phyloP scores from a whole-genome alignment of 2,113 vertebrate genomes.

The Natator depressus region DNA sequence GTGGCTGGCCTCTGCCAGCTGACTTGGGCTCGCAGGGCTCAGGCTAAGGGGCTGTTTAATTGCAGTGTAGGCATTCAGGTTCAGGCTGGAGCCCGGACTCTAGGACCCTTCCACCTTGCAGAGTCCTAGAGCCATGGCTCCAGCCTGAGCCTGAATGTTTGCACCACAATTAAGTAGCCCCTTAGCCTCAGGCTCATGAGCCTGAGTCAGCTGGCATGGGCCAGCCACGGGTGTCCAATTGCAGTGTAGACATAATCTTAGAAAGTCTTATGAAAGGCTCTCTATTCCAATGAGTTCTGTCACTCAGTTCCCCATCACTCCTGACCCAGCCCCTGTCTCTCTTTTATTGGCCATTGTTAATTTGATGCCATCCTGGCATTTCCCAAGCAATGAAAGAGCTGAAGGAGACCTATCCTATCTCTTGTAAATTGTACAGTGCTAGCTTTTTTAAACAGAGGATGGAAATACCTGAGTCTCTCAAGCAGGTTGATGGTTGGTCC shows the following conservation, averaged over 20 bases:
- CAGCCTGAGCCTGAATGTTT: background rate
- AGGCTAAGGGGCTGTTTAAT: background rate
- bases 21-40: background rate
- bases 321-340: background rate
- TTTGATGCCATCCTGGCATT: background rate
- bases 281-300: no score
- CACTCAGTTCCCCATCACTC: background rate
- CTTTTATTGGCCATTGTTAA: background rate
- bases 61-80: background rate
- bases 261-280: background rate
- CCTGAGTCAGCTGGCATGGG: background rate
- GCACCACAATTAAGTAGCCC: background rate
- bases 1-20: background rate
- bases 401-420: background rate
- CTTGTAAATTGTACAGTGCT: background rate
- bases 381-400: background rate
- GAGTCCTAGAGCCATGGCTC: background rate
- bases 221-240: background rate
- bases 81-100: background rate
- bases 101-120: background rate
- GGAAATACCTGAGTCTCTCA: background rate
- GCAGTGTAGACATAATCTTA: background rate
- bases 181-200: background rate
- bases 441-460: background rate
- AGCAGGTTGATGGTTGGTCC: background rate